Evolutionary conservation across 2,113 vertebrate species (phyloP).

Genomic region (Dinomys branickii): DNA sequence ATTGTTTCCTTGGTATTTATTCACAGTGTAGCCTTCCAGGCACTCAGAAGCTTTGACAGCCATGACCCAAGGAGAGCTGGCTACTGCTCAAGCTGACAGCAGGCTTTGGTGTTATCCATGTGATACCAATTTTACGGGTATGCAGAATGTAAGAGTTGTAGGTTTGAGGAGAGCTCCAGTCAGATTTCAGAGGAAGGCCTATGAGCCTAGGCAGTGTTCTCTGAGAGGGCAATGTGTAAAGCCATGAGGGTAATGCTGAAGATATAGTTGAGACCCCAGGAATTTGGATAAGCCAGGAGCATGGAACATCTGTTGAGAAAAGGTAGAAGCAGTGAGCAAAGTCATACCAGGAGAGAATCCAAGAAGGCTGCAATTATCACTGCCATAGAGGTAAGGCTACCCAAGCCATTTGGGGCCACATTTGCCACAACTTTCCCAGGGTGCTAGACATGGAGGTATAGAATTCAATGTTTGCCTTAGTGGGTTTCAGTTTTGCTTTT

Average conservation of each 20-base stretch:
- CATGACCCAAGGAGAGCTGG: not conserved
- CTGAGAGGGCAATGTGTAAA: not conserved
- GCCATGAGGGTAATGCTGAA: not conserved
- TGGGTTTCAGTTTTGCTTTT: not conserved
- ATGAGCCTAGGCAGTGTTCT: not conserved
- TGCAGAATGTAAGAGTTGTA: not conserved
- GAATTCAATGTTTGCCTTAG: not conserved
- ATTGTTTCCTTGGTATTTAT: not conserved
- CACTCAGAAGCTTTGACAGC: not conserved
- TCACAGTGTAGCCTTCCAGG: not conserved
- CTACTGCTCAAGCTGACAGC: not conserved
- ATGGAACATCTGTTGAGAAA: not conserved
- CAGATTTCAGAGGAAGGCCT: not conserved
- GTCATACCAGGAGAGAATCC: not conserved
- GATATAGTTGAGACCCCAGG: not conserved
- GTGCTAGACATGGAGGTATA: not conserved
- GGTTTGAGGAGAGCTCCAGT: not conserved
- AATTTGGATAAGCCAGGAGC: not conserved
- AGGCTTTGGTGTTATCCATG: not conserved
- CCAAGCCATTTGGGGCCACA: not conserved
- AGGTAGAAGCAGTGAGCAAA: not conserved
- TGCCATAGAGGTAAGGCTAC: not conserved
- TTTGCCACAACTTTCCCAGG: not conserved
- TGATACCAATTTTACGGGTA: not conserved
- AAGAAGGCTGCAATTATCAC: not conserved